phyloP scores from a whole-genome alignment of 1,140 invertebrate genomes.

The Lasioglossum albipes region DNA sequence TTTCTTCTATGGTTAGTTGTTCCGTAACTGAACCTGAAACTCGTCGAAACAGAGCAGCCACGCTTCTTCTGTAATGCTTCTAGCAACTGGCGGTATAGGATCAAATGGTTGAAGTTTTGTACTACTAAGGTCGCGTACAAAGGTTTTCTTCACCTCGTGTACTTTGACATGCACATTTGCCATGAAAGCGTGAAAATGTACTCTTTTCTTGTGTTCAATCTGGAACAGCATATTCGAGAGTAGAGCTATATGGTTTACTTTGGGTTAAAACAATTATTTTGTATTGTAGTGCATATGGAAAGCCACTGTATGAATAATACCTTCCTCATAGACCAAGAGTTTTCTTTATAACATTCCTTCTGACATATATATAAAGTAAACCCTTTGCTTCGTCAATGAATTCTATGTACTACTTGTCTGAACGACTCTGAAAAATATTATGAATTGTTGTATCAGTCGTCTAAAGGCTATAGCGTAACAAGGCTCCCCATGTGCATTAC shows the following conservation, averaged over 20 bases:
- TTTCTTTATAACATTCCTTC: slow-evolving; percentile 23
- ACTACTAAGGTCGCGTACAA: slow-evolving; percentile 84
- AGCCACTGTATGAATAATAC: slow-evolving; percentile 41
- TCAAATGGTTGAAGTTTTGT: slow-evolving; percentile 90
- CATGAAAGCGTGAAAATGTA: slow-evolving; percentile 99
- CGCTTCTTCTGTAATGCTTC: slow-evolving; percentile 89
- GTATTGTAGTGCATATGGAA: slow-evolving; percentile 61
- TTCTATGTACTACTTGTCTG: slow-evolving; percentile 1
- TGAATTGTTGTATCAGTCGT: slow-evolving; percentile 42
- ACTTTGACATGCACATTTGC: slow-evolving; percentile 94
- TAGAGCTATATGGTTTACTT: slow-evolving; percentile 4
- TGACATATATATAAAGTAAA: slow-evolving; percentile 15
- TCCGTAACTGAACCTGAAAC: slow-evolving; percentile 90
- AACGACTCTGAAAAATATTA: slow-evolving; percentile 29
- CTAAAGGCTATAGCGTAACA: slow-evolving; percentile 4
- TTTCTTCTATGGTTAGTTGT: slow-evolving; percentile 9
- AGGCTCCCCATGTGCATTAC: slow-evolving; percentile 60
- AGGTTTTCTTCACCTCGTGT: slow-evolving; percentile 88
- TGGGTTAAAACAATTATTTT: slow-evolving; percentile 42
- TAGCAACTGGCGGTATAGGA: slow-evolving; percentile 96
- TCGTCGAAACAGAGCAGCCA: slow-evolving; percentile 99
- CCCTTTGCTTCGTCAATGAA: neutral
- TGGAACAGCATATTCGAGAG: slow-evolving; percentile 59
- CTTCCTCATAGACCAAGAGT: slow-evolving; percentile 32
- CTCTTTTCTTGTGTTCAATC: slow-evolving; percentile 87